A percentile compares a stretch with the other conserved stretches of the same genome.
These are phyloP conservation scores for Delichon dasypus DNA, from an alignment of 2,797 vertebrate genomes.

Conservation along the genomic window DNA sequence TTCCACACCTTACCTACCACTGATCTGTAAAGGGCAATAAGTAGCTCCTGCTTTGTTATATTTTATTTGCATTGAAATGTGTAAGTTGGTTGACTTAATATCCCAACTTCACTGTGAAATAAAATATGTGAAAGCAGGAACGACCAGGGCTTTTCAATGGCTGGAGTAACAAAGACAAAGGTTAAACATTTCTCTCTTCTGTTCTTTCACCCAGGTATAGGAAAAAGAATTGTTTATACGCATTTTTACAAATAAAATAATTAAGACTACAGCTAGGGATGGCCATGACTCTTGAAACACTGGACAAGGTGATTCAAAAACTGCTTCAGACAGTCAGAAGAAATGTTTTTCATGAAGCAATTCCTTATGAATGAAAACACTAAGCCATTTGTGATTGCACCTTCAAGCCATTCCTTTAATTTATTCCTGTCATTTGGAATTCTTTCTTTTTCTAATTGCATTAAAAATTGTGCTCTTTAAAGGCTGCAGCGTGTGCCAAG, in stretches of 20 bases:
- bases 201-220: background rate
- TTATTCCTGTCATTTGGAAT: constrained; percentile 27
- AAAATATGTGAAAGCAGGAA: background rate
- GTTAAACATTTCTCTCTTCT: background rate
- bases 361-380: background rate
- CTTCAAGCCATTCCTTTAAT: constrained; percentile 9
- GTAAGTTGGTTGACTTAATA: background rate
- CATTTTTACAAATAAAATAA: background rate
- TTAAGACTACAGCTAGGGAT: background rate
- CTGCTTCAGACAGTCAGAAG: background rate
- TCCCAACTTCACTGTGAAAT: background rate
- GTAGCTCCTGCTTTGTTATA: background rate
- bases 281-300: background rate
- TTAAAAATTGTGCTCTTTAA: constrained; percentile 16
- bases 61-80: background rate
- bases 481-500: background rate
- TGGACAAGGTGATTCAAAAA: background rate
- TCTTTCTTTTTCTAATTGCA: constrained; percentile 45
- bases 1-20: constrained; percentile 25
- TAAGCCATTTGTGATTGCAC: background rate
- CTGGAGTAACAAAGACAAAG: background rate
- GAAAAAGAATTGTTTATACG: background rate
- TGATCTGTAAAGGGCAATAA: background rate
- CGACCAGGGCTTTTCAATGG: background rate
- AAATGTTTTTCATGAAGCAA: background rate